Evolutionary conservation across 2,113 vertebrate species (phyloP).

Genomic region (Pyxicephalus adspersus): DNA sequence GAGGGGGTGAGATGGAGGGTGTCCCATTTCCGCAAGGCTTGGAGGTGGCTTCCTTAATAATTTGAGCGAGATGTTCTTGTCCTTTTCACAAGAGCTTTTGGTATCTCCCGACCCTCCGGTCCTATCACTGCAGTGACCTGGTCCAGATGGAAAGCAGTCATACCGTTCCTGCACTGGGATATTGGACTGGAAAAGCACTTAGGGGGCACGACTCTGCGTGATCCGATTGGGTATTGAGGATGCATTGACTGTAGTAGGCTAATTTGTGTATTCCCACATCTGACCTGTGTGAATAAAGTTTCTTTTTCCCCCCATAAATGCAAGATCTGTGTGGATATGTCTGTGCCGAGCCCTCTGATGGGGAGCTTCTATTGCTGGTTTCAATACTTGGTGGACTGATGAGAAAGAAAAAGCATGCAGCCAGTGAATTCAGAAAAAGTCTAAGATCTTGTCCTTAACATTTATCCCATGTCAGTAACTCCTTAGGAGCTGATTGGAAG

Average conservation of each 20-base stretch:
- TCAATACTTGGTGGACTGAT: no score
- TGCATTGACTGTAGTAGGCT: constrained; percentile 6
- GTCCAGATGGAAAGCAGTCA: background rate
- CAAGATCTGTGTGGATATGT: background rate
- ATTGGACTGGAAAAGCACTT: background rate
- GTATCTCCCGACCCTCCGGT: constrained; percentile 10
- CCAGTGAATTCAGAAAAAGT: no score
- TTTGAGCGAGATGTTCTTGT: constrained; percentile 6
- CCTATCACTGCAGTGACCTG: constrained; percentile 33
- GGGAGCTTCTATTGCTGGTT: no score
- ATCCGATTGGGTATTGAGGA: background rate
- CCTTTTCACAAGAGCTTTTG: constrained; percentile 48
- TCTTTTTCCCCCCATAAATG: constrained; percentile 16
- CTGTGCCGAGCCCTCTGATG: background rate
- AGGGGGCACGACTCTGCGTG: background rate
- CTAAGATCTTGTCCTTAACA: no score
- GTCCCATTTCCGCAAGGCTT: background rate
- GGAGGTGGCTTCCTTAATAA: constrained; percentile 25
- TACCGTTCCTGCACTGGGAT: background rate
- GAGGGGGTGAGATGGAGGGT: background rate
- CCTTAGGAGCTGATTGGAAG: no score
- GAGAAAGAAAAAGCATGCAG: no score
- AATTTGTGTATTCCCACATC: constrained; percentile 40
- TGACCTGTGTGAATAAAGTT: constrained; percentile 50
- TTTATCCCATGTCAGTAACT: no score